phyloP scores from a whole-genome alignment of 2,888 invertebrate genomes.

The Scaeva pyrastri region DNA sequence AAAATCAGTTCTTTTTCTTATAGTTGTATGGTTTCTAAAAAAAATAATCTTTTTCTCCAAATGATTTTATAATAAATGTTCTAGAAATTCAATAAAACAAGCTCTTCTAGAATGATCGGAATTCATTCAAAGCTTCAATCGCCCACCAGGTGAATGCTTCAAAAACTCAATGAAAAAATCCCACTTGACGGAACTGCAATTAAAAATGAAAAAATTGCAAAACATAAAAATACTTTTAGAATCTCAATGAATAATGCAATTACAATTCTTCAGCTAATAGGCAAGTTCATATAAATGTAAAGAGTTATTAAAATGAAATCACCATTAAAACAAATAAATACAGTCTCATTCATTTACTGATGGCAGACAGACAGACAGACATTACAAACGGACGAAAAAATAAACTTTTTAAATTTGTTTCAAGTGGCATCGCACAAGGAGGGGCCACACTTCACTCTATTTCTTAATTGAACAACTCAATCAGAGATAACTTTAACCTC shows the following conservation, averaged over 20 bases:
- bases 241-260: conserved; percentile 4
- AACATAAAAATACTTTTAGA: background rate
- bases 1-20: no score
- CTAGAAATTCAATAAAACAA: no score
- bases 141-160: background rate
- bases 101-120: no score
- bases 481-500: conserved; percentile 43
- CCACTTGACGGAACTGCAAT: background rate
- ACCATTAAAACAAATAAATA: conserved; percentile 14
- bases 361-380: background rate
- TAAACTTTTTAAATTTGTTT: conserved; percentile 20
- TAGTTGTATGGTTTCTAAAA: no score
- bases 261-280: background rate
- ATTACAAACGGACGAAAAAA: background rate
- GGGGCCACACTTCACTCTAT: conserved; percentile 42
- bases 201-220: background rate
- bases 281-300: background rate
- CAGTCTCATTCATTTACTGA: background rate
- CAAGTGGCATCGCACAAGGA: conserved; percentile 22
- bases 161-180: background rate
- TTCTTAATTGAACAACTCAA: conserved; percentile 64
- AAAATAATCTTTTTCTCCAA: no score
- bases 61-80: no score
- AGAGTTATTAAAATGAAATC: conserved; percentile 20
- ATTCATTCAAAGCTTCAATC: background rate